Evolutionary conservation across 2,888 invertebrate species (phyloP), one percentile per base, ranked within the genome.

Genomic region (Parnassius glacialis): DNA sequence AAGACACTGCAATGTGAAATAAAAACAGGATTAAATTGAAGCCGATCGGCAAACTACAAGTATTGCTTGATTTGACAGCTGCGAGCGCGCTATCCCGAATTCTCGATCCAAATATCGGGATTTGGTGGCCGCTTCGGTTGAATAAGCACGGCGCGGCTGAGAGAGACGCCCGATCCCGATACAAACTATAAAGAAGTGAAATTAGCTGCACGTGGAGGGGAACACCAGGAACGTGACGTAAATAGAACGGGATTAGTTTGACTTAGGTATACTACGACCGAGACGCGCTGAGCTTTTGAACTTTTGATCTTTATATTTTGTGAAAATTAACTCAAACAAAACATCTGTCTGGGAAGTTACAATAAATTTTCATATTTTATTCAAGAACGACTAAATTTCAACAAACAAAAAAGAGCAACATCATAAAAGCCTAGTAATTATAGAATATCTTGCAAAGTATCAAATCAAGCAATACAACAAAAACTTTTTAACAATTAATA

Each of bases 21-120:
- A 73, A 74, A 73, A 71, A 70, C 13, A 65, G 72, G 72, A 74
- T 68, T 72, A 70, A 72, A 74, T 77, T 69, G 70, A 71, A 64
- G 66, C 70, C 69, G 66, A 57, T 72, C 63, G 71, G 13, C 55
- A 53, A 53, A 44, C 34, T 34, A 20, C 20, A 20, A 20, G 85
- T 84, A 83, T 81, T 78, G 85, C 86, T 84, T 83, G 84, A 83
- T 85, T 87, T 91, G 92, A 89, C 92, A 92, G 87, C 91, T 92
- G 88, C 84, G 80, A 81, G 80, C 83, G 82, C 76, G 66, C 67
- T 70, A 86, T 87, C 89, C 90, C 90, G 85, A 84, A 89, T 87
- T 88, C 90, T 90, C 83, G 82, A 83, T 86, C 83, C 83, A 84
- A 86, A 84, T 86, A 90, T 82, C 80, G 78, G 79, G 71, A 48